These are phyloP conservation scores for Drosophila kohkoa DNA, from an alignment of 1,140 invertebrate genomes.

Conservation along the genomic window DNA sequence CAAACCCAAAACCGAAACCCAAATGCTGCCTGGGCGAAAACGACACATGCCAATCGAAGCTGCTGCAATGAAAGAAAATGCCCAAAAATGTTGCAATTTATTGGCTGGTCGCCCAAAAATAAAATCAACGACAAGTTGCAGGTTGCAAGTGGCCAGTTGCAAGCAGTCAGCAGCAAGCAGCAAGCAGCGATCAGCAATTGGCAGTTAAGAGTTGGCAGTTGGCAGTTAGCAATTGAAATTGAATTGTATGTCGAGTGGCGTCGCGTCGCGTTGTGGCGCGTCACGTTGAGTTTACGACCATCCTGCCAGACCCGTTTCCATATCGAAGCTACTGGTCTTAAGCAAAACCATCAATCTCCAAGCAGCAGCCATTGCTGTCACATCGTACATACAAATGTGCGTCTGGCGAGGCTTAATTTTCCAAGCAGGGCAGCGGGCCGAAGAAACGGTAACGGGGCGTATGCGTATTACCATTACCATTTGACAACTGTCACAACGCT, in stretches of 20 bases:
- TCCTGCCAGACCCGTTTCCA: slow-evolving; percentile 77
- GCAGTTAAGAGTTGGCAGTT: slow-evolving; percentile 39
- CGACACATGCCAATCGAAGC: slow-evolving; percentile 63
- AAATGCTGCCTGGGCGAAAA: slow-evolving; percentile 40
- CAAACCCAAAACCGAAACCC: slow-evolving; percentile 7
- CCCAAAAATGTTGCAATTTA: slow-evolving; percentile 62
- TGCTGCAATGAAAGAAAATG: slow-evolving; percentile 54
- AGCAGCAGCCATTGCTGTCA: slow-evolving; percentile 66
- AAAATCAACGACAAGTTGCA: slow-evolving; percentile 38
- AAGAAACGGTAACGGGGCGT: slow-evolving; percentile 52
- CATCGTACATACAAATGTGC: slow-evolving; percentile 69
- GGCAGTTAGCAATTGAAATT: slow-evolving; percentile 61
- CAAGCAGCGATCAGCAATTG: slow-evolving; percentile 61
- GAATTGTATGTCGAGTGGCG: slow-evolving; percentile 57
- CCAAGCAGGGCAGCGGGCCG: too few species aligned
- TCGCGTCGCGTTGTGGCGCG: slow-evolving; percentile 16
- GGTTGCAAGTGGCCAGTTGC: slow-evolving; percentile 10
- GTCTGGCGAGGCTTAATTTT: slow-evolving; percentile 62
- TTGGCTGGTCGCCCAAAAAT: slow-evolving; percentile 35
- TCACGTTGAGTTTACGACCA: slow-evolving; percentile 34
- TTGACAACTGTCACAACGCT: slow-evolving; percentile 82
- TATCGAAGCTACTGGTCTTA: slow-evolving; percentile 73
- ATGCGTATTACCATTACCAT: slow-evolving; percentile 74
- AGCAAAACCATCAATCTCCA: slow-evolving; percentile 79
- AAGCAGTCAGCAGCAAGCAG: slow-evolving; percentile 19